phyloP scores from a whole-genome alignment of 2,888 invertebrate genomes.

The Archips crataeganus region DNA sequence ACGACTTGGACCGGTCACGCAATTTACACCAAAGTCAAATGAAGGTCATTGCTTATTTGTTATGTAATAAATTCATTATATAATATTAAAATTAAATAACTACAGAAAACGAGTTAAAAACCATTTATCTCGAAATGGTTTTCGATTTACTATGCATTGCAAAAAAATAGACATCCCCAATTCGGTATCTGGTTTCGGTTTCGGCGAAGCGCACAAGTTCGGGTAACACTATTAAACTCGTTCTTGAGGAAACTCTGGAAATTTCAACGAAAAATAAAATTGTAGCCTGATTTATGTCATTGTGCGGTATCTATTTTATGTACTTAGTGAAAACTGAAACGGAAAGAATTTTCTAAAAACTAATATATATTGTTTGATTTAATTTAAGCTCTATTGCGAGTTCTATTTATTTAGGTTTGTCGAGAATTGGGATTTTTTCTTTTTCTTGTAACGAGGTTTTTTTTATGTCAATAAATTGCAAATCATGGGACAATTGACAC shows the following conservation, averaged over 20 bases:
- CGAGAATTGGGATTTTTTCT: background rate
- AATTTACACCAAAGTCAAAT: no score
- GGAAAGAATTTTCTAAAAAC: conserved; percentile 26
- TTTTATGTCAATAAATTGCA: background rate
- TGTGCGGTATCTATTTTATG: conserved; percentile 17
- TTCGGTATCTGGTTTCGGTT: conserved; percentile 4
- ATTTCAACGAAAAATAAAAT: conserved; percentile 32
- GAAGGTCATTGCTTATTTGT: no score
- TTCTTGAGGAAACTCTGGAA: conserved; percentile 15
- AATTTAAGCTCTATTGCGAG: background rate
- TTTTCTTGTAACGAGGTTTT: no score
- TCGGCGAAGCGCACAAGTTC: background rate
- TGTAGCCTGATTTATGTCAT: conserved; percentile 19
- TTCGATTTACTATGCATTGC: no score
- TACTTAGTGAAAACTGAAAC: conserved; percentile 14
- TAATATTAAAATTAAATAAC: no score
- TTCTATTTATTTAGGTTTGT: no score
- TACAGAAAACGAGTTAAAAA: no score
- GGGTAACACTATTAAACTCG: background rate
- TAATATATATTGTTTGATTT: background rate
- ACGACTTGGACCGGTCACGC: no score
- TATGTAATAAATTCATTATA: no score
- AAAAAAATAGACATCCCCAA: no score
- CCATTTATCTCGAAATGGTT: no score
- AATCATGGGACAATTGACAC: background rate